A percentile compares a stretch with the other conserved stretches of the same genome.
phyloP scores from a whole-genome alignment of 2,888 invertebrate genomes.

The Mythimna impura region DNA sequence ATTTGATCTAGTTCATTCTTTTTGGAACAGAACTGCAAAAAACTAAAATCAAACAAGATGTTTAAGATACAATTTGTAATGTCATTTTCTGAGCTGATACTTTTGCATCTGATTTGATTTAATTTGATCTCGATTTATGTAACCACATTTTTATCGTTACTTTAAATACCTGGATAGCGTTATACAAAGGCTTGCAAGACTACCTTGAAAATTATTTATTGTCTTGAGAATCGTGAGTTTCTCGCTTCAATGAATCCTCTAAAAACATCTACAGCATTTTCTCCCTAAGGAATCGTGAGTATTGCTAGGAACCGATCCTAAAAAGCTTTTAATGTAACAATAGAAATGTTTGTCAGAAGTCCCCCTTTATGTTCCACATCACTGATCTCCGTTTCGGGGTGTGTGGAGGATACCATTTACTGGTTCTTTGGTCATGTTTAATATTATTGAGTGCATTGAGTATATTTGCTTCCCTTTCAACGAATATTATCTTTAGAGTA shows the following conservation, averaged over 20 bases:
- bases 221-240: not conserved
- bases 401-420: slow-evolving; percentile 30
- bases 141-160: not conserved
- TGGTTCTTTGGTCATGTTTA: slow-evolving; percentile 44
- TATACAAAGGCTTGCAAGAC: too few species aligned
- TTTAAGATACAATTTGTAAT: not conserved
- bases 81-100: too few species aligned
- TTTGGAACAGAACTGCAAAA: not conserved
- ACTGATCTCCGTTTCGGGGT: slow-evolving; percentile 48
- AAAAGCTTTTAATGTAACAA: slow-evolving; percentile 38
- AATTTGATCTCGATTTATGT: not conserved
- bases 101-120: not conserved
- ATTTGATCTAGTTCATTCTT: not conserved
- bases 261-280: not conserved
- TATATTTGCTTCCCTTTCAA: slow-evolving; percentile 17
- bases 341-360: slow-evolving; percentile 41
- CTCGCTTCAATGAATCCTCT: slow-evolving; percentile 13
- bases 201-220: not conserved
- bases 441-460: slow-evolving; percentile 30
- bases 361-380: slow-evolving; percentile 39
- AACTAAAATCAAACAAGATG: too few species aligned
- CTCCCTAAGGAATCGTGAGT: not conserved
- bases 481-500: slow-evolving; percentile 15
- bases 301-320: slow-evolving; percentile 1
- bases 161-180: too few species aligned